These are phyloP conservation scores for Mythimna pallens DNA, from an alignment of 2,888 invertebrate genomes.

Conservation along the genomic window DNA sequence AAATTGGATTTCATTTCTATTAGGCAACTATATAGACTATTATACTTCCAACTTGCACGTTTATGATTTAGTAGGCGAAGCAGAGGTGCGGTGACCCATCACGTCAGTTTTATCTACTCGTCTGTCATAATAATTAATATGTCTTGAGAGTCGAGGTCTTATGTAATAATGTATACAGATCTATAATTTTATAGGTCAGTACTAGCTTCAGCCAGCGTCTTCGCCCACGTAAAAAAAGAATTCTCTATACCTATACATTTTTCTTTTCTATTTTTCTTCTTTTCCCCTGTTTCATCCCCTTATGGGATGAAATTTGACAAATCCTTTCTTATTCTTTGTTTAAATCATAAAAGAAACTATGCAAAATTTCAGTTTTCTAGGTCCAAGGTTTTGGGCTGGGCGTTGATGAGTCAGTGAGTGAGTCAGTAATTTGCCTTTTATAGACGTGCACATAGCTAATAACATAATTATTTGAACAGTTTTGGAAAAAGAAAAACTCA, in stretches of 20 bases:
- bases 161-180: constrained; percentile 17
- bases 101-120: constrained; percentile 48
- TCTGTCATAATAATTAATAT: constrained; percentile 49
- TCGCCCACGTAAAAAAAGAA: too few species aligned
- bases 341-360: too few species aligned
- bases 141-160: constrained; percentile 10
- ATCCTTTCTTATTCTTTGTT: too few species aligned
- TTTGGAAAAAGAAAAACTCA: neutral
- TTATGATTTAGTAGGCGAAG: constrained; percentile 55
- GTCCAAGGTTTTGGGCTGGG: too few species aligned
- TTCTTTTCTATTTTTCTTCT: too few species aligned
- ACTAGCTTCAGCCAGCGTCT: too few species aligned
- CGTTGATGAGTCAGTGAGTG: too few species aligned
- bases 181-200: constrained; percentile 9
- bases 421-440: too few species aligned
- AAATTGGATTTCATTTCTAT: constrained; percentile 39
- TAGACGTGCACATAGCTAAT: neutral
- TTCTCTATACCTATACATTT: too few species aligned
- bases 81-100: constrained; percentile 48
- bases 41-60: constrained; percentile 40
- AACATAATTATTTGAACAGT: neutral
- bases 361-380: too few species aligned
- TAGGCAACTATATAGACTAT: constrained; percentile 31
- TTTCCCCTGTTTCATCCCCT: too few species aligned
- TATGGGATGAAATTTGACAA: too few species aligned